A percentile compares a stretch with the other conserved stretches of the same genome.
Conservation (phyloP, 1,140 invertebrate genomes). For the Zaprionus taronus region DNA sequence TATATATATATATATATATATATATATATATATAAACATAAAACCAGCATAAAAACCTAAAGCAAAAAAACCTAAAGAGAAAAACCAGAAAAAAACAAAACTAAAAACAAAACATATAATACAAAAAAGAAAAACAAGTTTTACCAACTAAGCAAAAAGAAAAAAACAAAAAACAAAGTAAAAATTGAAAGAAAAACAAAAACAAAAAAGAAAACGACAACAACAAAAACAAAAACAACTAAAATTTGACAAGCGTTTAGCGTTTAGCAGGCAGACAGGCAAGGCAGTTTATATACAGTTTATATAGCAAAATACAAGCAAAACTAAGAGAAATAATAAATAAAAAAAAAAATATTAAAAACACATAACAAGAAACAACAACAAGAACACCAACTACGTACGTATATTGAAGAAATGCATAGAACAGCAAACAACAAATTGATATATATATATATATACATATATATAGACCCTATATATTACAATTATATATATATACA, state of each 20-base stretch:
- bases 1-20: too few relatives aligned
- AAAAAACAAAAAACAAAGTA: conserved; percentile 61
- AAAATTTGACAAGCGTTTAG: conserved; percentile 78
- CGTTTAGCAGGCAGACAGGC: conserved; percentile 61
- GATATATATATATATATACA: conserved; percentile 44
- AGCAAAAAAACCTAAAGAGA: conserved; percentile 19
- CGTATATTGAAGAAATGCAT: conserved; percentile 50
- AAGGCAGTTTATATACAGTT: conserved; percentile 77
- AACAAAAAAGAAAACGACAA: conserved; percentile 59
- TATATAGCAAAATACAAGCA: conserved; percentile 66
- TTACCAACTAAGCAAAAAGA: conserved; percentile 69
- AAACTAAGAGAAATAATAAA: conserved; percentile 27
- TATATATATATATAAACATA: too few relatives aligned
- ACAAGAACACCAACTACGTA: conserved; percentile 64
- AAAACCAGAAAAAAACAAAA: conserved; percentile 30
- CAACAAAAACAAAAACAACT: conserved; percentile 47
- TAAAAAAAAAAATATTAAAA: conserved; percentile 54
- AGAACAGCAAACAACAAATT: conserved; percentile 47
- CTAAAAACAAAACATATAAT: background rate
- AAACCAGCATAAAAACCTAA: conserved; percentile 55
- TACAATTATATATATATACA: conserved; percentile 14
- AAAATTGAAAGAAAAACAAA: conserved; percentile 52
- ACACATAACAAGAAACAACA: conserved; percentile 23
- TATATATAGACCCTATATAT: conserved; percentile 14
- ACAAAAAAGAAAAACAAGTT: conserved; percentile 44